Evolutionary conservation across 2,113 vertebrate genomes (phyloP), one percentile per base, ranked within the genome.

Genomic region (Turnix velox): DNA sequence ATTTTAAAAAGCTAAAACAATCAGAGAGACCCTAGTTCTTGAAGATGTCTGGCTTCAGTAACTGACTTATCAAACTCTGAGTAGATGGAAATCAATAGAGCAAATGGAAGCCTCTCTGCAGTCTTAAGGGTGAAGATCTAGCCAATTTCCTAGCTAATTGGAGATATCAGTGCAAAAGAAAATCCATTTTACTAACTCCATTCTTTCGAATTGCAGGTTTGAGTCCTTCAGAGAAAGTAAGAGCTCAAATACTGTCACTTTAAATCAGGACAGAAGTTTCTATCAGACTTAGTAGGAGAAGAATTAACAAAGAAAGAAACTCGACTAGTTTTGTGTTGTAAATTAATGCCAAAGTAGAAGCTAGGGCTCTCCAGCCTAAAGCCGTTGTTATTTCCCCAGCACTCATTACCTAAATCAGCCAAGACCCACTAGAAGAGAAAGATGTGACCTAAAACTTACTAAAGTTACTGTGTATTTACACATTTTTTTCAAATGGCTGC

Each of bases 61-160:
- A 61, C 3, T 39, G 28, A 43, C 19, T 52, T 93, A 52, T 86
- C 40, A 52, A 76, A 30, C 2, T 33, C 3, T 5, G 28, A 57
- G 49, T 46, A 61, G 28, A 27, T 28, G 18, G 52, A 74, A 66
- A 72, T 35, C n/a, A 65, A 14, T 2, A 40, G 51, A 83, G 39
- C 3, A 49, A 76, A 48, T 0, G 0, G 22, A 18, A 12, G 15
- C 18, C 19, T 69, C 14, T 22, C 8, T 6, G 1, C 40, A 68
- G 30, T 8, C 24, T 30, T 46, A 52, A 43, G 27, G 52, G 31
- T 48, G 43, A 84, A 78, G 40, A 82, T 30, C 8, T 31, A 69
- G 18, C 6, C 83, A 48, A 65, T 72, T 68, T 82, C 55, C 54
- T 43, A 61, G 27, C 12, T 92, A 76, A 43, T 22, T 65, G 8